phyloP scores from a whole-genome alignment of 1,140 invertebrate genomes.

The Heterodera schachtii region DNA sequence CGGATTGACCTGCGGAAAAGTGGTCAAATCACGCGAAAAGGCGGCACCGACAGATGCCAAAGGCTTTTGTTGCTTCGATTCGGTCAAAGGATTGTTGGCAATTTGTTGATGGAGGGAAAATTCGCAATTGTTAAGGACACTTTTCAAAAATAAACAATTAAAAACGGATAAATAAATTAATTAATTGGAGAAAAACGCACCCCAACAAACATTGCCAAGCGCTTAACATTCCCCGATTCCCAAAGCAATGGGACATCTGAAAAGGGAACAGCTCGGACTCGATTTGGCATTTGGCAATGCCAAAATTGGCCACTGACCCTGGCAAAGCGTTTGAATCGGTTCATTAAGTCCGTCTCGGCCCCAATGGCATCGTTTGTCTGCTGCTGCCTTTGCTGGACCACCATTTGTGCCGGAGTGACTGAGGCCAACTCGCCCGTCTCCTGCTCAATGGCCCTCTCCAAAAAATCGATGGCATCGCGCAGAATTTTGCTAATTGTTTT shows the following conservation, averaged over 20 bases:
- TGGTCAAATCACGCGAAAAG: not conserved
- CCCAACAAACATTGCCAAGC: constrained; percentile 15
- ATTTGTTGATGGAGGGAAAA: not conserved
- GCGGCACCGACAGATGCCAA: too few relatives aligned
- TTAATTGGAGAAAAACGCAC: not conserved
- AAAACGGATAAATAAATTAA: too few relatives aligned
- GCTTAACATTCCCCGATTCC: constrained; percentile 16
- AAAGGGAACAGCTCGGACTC: not conserved
- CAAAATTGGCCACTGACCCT: not conserved
- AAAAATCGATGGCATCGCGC: constrained; percentile 18
- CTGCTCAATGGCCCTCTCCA: constrained; percentile 15
- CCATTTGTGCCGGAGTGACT: not conserved
- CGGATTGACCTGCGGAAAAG: not conserved
- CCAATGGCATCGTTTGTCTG: not conserved
- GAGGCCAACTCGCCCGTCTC: constrained; percentile 20
- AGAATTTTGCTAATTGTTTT: not conserved
- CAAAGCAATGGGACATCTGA: constrained; percentile 27
- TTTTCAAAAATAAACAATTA: too few relatives aligned
- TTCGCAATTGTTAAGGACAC: not conserved
- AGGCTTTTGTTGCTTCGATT: not conserved
- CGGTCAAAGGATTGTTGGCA: not conserved
- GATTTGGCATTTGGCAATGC: not conserved
- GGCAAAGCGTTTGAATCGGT: constrained; percentile 28
- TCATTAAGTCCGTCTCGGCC: not conserved
- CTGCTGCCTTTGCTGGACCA: not conserved